These are phyloP conservation scores for Xestia rhomboidea DNA, from an alignment of 2,888 invertebrate species.

Conservation along the genomic window DNA sequence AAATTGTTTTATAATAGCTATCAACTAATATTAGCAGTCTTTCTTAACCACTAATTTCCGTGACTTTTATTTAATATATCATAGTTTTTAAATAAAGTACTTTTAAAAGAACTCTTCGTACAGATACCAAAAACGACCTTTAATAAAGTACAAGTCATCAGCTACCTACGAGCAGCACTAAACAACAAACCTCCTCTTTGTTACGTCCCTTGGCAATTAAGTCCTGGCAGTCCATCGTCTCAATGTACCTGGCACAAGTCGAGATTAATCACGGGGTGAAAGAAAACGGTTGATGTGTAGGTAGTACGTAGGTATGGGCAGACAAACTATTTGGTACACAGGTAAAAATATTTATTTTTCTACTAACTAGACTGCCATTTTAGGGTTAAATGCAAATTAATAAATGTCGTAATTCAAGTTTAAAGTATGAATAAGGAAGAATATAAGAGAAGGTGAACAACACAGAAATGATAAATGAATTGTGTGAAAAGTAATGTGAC, in stretches of 20 bases:
- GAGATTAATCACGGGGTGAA: constrained; percentile 39
- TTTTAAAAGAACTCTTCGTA: not conserved
- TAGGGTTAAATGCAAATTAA: not conserved
- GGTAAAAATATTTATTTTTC: not conserved
- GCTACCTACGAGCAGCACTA: constrained; percentile 21
- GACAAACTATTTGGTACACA: not conserved
- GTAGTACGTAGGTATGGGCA: not conserved
- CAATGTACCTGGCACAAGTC: not conserved
- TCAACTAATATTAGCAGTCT: not conserved
- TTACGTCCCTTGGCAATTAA: constrained; percentile 42
- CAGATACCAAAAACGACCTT: not conserved
- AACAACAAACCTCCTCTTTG: constrained; percentile 7
- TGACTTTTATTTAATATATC: not conserved
- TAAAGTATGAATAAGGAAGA: not conserved
- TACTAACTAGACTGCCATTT: not conserved
- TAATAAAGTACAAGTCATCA: constrained; percentile 31
- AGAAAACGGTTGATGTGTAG: constrained; percentile 23
- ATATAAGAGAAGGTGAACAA: not conserved
- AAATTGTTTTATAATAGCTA: not conserved
- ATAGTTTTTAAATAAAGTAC: not conserved
- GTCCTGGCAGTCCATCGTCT: constrained; percentile 18
- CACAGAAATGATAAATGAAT: not conserved
- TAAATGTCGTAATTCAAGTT: not conserved
- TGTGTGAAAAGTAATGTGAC: not conserved
- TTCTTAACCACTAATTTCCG: not conserved